These are phyloP conservation scores for Sakesphorus luctuosus DNA, from an alignment of 2,113 vertebrate species.

Conservation along the genomic window DNA sequence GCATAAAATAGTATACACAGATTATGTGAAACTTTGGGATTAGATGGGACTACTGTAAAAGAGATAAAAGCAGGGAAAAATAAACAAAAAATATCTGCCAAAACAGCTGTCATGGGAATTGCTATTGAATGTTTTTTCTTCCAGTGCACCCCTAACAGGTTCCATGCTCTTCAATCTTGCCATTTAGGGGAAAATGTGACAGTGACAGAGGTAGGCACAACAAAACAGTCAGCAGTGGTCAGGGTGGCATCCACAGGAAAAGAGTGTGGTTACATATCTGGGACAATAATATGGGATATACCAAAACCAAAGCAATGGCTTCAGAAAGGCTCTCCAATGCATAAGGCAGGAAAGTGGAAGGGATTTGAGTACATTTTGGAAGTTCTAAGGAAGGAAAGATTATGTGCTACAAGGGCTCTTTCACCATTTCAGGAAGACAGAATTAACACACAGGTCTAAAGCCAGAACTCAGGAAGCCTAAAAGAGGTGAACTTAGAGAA, in stretches of 20 bases:
- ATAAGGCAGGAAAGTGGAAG: background rate
- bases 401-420: background rate
- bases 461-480: background rate
- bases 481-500: background rate
- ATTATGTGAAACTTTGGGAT: background rate
- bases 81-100: background rate
- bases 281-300: background rate
- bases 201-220: background rate
- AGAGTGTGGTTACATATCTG: background rate
- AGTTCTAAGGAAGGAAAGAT: background rate
- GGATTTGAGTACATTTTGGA: background rate
- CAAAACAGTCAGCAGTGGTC: background rate
- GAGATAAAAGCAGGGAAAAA: background rate
- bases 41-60: background rate
- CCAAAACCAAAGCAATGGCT: background rate
- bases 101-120: background rate
- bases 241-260: background rate
- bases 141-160: background rate
- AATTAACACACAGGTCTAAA: background rate
- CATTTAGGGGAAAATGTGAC: background rate
- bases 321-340: background rate
- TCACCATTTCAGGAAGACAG: background rate
- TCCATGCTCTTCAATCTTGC: background rate
- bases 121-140: background rate
- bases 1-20: background rate